Evolutionary conservation across 2,797 vertebrate species (phyloP).

Genomic region (Acanthis flammea): DNA sequence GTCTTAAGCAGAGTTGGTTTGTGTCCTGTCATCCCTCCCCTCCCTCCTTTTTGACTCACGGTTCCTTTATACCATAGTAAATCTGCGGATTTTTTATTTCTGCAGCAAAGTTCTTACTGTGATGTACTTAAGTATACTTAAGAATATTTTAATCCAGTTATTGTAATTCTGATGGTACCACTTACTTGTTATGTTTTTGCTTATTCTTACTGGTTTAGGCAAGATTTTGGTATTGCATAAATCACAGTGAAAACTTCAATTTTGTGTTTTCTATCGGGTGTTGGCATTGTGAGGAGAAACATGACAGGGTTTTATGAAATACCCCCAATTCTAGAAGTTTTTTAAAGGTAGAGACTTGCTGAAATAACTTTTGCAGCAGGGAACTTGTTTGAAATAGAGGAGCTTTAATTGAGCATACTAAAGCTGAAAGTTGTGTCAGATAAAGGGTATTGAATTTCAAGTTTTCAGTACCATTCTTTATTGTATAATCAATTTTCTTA

Average conservation of each 20-base stretch:
- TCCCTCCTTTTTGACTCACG: accelerated
- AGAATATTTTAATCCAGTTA: background rate
- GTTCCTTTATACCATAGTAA: background rate
- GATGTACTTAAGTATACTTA: background rate
- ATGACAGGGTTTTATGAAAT: background rate
- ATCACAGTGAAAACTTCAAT: background rate
- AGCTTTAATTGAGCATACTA: background rate
- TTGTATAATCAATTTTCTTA: background rate
- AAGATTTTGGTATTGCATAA: background rate
- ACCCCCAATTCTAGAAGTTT: background rate
- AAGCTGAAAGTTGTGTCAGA: background rate
- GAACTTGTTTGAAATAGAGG: background rate
- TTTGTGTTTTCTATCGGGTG: background rate
- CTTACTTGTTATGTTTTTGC: background rate
- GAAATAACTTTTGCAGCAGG: background rate
- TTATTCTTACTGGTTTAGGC: background rate
- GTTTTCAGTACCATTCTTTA: background rate
- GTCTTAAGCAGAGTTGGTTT: background rate
- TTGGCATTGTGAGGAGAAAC: background rate
- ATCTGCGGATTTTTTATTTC: background rate
- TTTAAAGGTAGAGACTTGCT: background rate
- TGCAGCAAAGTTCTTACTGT: background rate
- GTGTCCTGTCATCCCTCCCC: background rate
- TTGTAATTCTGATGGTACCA: background rate
- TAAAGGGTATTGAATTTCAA: background rate